Evolutionary conservation across 2,113 vertebrate genomes (phyloP), one percentile per base, ranked within the genome.

Genomic region (Chunga burmeisteri): DNA sequence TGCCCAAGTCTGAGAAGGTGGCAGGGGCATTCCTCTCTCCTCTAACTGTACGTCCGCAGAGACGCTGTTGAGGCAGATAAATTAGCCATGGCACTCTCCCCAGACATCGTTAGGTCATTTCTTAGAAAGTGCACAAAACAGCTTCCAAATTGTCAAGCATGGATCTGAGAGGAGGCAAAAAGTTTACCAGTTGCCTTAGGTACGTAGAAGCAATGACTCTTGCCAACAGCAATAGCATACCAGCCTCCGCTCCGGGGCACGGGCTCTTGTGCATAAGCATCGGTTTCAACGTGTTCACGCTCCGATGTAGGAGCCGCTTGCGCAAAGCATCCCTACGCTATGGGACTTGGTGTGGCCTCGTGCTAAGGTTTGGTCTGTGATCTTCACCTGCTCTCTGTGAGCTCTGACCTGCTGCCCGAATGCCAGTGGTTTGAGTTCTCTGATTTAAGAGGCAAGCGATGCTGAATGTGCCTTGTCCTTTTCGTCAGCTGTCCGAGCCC

Each of bases 91-190:
- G 79, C 59, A 13, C 86, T 86, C 34, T 46, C 91, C 93, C 73
- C 67, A 66, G 32, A 8, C 46, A 2, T 3, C 26, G 2, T 61
- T 1, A 47, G 59, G 19, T 59, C 71, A 9, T 81, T 96, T 70
- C 93, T 94, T 88, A 25, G 21, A 84, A 73, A 94, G 93, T 14
- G 77, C 90, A 12, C 36, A 7, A 29, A 68, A 3, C 63, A 8
- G 1, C 72, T 73, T 16, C 86, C 62, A 49, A 34, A 53, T 6
- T 0, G 26, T 36, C 5, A 1, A 16, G 44, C 13, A 0, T 0
- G 66, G 81, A 2, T 1, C 46, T 3, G 68, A 26, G 59, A n/a
- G 88, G 93, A 88, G 78, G 79, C 32, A 27, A 61, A 75, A 55
- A 81, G 61, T 53, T 92, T 7, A 34, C 36, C 29, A 3, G 13